phyloP scores from a whole-genome alignment of 37 sponge, comb jelly and placozoan genomes.

The Halisarca cf. caerulea region DNA sequence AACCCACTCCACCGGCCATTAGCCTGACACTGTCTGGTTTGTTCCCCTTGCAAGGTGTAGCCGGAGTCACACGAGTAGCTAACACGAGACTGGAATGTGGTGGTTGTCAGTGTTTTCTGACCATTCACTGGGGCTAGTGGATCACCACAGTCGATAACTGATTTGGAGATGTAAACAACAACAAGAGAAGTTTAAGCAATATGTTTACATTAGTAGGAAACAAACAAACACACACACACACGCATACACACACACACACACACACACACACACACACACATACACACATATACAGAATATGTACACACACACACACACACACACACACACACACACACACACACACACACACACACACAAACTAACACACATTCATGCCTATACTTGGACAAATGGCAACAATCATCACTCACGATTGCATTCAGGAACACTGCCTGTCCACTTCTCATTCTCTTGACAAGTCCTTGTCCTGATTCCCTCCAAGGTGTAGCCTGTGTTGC shows the following conservation, averaged over 20 bases:
- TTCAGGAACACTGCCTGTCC: neutral
- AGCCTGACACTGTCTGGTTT: constrained; percentile 32
- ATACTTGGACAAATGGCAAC: too few species aligned
- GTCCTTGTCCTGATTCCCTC: neutral
- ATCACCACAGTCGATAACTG: constrained; percentile 15
- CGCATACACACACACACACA: too few species aligned
- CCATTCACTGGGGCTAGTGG: constrained; percentile 39
- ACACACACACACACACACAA: too few species aligned
- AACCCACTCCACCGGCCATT: constrained; percentile 49
- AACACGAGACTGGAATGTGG: constrained; percentile 33
- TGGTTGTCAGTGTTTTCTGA: constrained; percentile 6
- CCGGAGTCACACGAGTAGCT: constrained; percentile 59
- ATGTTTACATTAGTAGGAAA: too few species aligned
- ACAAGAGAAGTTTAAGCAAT: too few species aligned
- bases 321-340: too few species aligned
- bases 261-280: too few species aligned
- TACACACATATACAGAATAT: too few species aligned
- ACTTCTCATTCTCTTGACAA: constrained; percentile 8
- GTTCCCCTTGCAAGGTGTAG: constrained; percentile 20
- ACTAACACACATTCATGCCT: too few species aligned
- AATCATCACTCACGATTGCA: neutral
- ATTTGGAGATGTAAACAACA: neutral
- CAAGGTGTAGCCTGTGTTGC: constrained; percentile 5
- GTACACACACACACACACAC: too few species aligned
- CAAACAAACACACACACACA: too few species aligned